Evolutionary conservation across 2,113 vertebrate species (phyloP).

Genomic region (Mirounga angustirostris): DNA sequence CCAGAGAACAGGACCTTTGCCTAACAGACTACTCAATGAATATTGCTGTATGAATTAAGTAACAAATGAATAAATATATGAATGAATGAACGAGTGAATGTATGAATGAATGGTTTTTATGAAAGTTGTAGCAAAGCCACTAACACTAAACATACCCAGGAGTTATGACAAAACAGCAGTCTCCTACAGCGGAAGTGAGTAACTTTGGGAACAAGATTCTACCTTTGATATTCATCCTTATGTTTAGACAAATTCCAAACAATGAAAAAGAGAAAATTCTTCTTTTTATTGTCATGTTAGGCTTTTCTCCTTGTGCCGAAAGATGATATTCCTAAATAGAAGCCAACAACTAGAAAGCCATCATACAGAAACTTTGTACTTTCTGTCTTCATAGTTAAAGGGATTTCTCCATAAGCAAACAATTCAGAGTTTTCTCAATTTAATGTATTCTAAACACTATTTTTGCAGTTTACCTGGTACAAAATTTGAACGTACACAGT

Average conservation of each 20-base stretch:
- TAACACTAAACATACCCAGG: not conserved
- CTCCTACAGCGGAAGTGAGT: not conserved
- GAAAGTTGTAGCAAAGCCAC: not conserved
- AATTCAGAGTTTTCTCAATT: not conserved
- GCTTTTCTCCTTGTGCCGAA: not conserved
- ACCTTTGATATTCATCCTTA: not conserved
- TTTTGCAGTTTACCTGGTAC: not conserved
- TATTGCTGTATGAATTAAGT: not conserved
- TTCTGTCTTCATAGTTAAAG: not conserved
- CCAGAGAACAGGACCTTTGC: not conserved
- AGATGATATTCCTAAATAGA: not conserved
- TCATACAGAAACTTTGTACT: not conserved
- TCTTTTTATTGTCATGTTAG: not conserved
- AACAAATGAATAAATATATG: not conserved
- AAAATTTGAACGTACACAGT: not conserved
- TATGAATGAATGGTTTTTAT: not conserved
- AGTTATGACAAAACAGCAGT: not conserved
- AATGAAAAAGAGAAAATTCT: not conserved
- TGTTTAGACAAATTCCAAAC: not conserved
- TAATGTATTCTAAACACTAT: not conserved
- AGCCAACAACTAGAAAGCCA: not conserved
- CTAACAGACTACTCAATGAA: not conserved
- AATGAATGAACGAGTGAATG: not conserved
- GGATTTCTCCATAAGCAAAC: not conserved
- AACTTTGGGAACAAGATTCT: not conserved